These are phyloP conservation scores for Muscicapa striata DNA, from an alignment of 2,797 vertebrate genomes.

Conservation along the genomic window DNA sequence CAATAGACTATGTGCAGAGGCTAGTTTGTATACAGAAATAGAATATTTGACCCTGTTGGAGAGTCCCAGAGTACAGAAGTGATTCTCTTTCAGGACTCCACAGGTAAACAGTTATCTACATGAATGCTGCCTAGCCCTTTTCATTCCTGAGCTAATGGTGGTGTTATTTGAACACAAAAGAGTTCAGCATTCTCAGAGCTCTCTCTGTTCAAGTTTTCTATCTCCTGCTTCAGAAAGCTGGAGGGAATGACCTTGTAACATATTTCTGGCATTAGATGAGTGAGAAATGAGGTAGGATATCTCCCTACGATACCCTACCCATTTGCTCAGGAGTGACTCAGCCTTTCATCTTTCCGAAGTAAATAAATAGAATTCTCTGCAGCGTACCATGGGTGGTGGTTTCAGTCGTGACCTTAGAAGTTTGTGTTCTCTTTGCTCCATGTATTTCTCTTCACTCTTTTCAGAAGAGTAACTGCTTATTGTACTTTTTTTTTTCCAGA, in stretches of 20 bases:
- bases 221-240: neutral
- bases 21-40: neutral
- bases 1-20: neutral
- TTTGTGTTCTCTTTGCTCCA: neutral
- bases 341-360: conserved; percentile 11
- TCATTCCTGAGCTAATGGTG: neutral
- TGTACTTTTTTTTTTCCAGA: neutral
- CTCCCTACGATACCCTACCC: neutral
- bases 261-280: conserved; percentile 38
- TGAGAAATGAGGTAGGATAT: neutral
- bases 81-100: neutral
- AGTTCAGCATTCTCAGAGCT: neutral
- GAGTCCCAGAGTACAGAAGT: neutral
- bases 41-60: neutral
- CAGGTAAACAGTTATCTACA: neutral
- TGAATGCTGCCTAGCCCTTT: neutral
- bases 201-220: neutral
- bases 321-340: neutral
- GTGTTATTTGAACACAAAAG: conserved; percentile 6
- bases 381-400: neutral
- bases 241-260: neutral
- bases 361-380: conserved; percentile 5
- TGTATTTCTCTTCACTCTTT: neutral
- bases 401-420: conserved; percentile 19
- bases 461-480: neutral